A percentile compares a stretch with the other conserved stretches of the same genome.
Conservation (phyloP, 1,140 invertebrate genomes). For the Ceratitis capitata region DNA sequence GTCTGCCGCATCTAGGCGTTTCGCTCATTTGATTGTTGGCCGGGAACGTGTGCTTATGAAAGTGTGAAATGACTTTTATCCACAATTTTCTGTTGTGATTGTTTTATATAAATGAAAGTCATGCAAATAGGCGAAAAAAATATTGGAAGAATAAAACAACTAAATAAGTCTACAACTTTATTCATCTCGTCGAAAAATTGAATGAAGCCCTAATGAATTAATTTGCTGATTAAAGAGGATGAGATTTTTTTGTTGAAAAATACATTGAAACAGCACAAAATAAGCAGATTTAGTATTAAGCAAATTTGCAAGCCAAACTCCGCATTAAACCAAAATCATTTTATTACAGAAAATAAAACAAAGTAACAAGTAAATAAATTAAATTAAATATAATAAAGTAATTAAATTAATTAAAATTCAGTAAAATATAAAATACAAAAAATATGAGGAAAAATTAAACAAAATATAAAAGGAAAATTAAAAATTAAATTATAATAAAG, state of each 20-base stretch:
- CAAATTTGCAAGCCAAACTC: too few relatives aligned
- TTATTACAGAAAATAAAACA: too few relatives aligned
- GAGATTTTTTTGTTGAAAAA: not conserved
- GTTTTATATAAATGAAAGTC: constrained; percentile 16
- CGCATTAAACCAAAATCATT: too few relatives aligned
- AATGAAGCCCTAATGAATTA: constrained; percentile 17
- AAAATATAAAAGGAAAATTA: too few relatives aligned
- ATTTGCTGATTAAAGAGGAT: not conserved
- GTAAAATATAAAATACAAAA: too few relatives aligned
- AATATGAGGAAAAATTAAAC: too few relatives aligned
- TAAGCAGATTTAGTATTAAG: too few relatives aligned
- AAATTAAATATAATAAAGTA: too few relatives aligned
- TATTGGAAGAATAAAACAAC: not conserved
- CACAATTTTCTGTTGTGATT: not conserved
- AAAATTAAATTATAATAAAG: too few relatives aligned
- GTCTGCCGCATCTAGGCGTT: not conserved
- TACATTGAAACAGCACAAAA: too few relatives aligned
- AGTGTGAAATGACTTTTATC: constrained; percentile 39
- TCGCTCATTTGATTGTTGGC: constrained; percentile 4
- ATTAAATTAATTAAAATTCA: too few relatives aligned
- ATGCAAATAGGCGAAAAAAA: not conserved
- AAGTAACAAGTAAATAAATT: too few relatives aligned
- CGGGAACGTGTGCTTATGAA: not conserved
- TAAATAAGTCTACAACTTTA: not conserved
- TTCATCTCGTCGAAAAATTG: not conserved